Percentiles rank a stretch among this genome's conserved stretches.
Conservation (phyloP, 2,113 vertebrate genomes). For the Nestor notabilis region DNA sequence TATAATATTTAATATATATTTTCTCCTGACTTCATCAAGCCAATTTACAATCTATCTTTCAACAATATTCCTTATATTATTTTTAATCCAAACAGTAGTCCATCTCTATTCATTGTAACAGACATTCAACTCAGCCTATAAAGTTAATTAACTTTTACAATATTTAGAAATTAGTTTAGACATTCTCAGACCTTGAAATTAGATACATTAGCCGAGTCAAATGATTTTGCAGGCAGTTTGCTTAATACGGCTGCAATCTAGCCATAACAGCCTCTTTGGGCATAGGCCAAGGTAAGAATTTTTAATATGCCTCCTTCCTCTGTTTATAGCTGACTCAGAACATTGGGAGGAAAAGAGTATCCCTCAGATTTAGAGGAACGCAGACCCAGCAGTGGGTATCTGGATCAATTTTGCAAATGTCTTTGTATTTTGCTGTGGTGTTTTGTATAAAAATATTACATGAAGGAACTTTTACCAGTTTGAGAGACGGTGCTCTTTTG, state of each 20-base stretch:
- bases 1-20: too few relatives aligned
- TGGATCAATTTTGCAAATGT: not conserved
- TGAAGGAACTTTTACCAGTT: not conserved
- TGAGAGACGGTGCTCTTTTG: not conserved
- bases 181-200: constrained; percentile 30
- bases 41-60: not conserved
- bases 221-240: constrained; percentile 40
- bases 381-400: not conserved
- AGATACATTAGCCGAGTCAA: constrained; percentile 3
- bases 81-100: not conserved
- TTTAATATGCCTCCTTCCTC: not conserved
- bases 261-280: not conserved
- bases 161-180: constrained; percentile 38
- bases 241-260: constrained; percentile 31
- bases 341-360: not conserved
- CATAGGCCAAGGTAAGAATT: not conserved
- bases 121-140: not conserved
- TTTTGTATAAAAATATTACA: not conserved
- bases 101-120: not conserved
- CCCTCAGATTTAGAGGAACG: not conserved
- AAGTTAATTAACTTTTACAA: constrained; percentile 50
- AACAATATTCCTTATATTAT: not conserved
- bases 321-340: not conserved
- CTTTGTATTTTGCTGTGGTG: not conserved
- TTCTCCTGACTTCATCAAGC: not conserved